Base-by-base conservation (phyloP, 2,113 vertebrate species). In the Ictalurus punctatus region DNA sequence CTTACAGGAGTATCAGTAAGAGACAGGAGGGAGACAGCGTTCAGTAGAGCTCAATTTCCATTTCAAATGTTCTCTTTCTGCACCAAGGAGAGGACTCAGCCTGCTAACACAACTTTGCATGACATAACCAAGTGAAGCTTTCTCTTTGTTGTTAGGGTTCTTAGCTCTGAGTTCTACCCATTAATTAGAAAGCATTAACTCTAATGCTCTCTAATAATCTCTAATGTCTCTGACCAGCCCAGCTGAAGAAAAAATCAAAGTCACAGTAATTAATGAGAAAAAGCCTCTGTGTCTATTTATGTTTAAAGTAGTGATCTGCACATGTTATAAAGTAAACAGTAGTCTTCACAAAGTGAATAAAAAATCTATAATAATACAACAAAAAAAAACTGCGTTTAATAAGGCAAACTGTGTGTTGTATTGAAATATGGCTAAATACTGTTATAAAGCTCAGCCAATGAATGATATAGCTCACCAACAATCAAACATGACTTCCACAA, bases 21-120 rank as follows among this genome's bases (percentile, higher is more conserved):
- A 84, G 69, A 74, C 56, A 84, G 27, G 37, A 84, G 56, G 71
- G 37, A 88, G 87, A 84, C 81, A 84, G 56, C 65, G 69, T 88
- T 88, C 87, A 84, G 81, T 84, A 76, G 87, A 30, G 71, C 87
- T 76, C 56, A 84, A 88, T 88, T 88, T 88, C 54, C 81, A 88
- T 88, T 88, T 88, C 69, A 88, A 88, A 88, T 84, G 69, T 84
- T 69, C 69, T 88, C 87, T 88, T 88, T 84, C 48, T 40, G 23
- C 81, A 65, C 48, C 9, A 44, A 3, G 3, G 5, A 82, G 30
- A 71, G 48, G 44, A 87, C 1, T 25, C 44, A 61, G 76, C 76
- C n/a, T 56, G 27, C 84, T 87, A 27, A 58, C 44, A 56, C n/a
- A 80, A 82, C 61, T 58, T 67, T 69, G 48, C 61, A 58, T 54